These are phyloP conservation scores for Borostomias antarcticus DNA, from an alignment of 2,797 vertebrate genomes.

Conservation along the genomic window DNA sequence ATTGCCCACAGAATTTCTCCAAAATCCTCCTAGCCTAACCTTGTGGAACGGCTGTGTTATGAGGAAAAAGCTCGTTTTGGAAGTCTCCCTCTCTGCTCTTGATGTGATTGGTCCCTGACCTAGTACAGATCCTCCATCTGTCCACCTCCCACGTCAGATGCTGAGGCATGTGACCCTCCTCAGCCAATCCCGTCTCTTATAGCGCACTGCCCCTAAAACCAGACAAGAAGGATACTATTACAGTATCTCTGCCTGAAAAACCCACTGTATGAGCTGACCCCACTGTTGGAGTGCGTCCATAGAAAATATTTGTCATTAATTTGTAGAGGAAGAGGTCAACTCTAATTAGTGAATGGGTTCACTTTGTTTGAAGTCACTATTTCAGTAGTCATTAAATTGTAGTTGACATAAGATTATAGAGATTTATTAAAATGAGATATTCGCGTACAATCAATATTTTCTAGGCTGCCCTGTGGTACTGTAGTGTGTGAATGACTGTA, in stretches of 20 bases:
- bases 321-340: conserved; percentile 34
- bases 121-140: too few species aligned
- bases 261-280: not conserved
- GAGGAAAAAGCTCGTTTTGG: not conserved
- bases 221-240: too few species aligned
- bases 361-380: conserved; percentile 34
- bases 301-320: conserved; percentile 30
- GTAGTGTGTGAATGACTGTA: conserved; percentile 69
- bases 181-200: not conserved
- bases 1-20: not conserved
- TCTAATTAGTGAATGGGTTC: conserved; percentile 15
- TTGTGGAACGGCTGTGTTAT: not conserved
- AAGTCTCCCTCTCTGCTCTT: not conserved
- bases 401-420: conserved; percentile 43
- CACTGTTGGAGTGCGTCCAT: conserved; percentile 15
- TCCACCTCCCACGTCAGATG: too few species aligned
- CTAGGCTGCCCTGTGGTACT: conserved; percentile 67
- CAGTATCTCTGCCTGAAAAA: too few species aligned
- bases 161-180: conserved; percentile 1
- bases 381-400: conserved; percentile 48
- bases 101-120: not conserved
- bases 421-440: conserved; percentile 68
- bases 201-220: not conserved
- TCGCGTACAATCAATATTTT: conserved; percentile 80
- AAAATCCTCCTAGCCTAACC: not conserved